phyloP scores from a whole-genome alignment of 2,888 invertebrate genomes.

The Tetramorium bicarinatum region DNA sequence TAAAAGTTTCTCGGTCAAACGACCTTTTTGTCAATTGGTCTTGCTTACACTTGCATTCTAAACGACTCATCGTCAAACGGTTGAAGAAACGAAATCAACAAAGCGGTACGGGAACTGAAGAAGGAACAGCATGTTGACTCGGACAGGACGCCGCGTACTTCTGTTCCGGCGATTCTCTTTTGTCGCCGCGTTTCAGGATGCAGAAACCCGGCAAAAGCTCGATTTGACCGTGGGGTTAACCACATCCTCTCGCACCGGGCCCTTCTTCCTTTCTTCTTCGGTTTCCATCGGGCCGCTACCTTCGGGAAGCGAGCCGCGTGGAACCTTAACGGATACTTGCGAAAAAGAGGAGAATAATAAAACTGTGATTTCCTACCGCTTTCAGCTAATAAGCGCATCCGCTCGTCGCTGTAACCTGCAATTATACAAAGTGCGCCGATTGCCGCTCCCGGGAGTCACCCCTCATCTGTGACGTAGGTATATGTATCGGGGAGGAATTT shows the following conservation, averaged over 20 bases:
- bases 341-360: slow-evolving; percentile 56
- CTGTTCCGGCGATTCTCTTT: slow-evolving; percentile 77
- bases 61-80: slow-evolving; percentile 32
- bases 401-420: slow-evolving; percentile 62
- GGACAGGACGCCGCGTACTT: slow-evolving; percentile 74
- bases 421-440: slow-evolving; percentile 71
- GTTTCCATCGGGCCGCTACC: slow-evolving; percentile 77
- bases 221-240: slow-evolving; percentile 84
- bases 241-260: slow-evolving; percentile 83
- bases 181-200: slow-evolving; percentile 82
- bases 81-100: slow-evolving; percentile 24
- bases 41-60: neutral
- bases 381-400: slow-evolving; percentile 71
- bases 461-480: slow-evolving; percentile 8
- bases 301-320: slow-evolving; percentile 66
- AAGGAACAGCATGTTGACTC: slow-evolving; percentile 75
- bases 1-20: neutral
- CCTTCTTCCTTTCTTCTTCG: slow-evolving; percentile 77
- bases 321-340: slow-evolving; percentile 57
- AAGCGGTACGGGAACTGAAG: neutral
- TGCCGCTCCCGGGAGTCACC: neutral
- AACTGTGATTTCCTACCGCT: slow-evolving; percentile 72
- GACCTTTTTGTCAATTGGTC: neutral
- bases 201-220: slow-evolving; percentile 86
- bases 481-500: slow-evolving; percentile 17